A percentile compares a stretch with the other conserved stretches of the same genome.
phyloP scores from a whole-genome alignment of 1,140 invertebrate species.

The Drosophila grimshawi region DNA sequence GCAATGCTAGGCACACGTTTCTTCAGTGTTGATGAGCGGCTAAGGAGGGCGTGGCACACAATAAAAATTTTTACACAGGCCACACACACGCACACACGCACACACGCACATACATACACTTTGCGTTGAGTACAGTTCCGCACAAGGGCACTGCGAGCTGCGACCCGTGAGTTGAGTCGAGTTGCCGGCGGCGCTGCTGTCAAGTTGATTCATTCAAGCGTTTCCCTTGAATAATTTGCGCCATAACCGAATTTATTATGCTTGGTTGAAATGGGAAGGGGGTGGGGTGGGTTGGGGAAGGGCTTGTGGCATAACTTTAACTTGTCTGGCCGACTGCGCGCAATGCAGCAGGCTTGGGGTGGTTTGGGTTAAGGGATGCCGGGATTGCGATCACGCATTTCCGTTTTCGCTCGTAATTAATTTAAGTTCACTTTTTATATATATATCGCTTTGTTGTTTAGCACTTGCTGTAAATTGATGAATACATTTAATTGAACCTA shows the following conservation, averaged over 20 bases:
- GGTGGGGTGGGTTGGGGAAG: not conserved
- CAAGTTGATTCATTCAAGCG: slow-evolving; percentile 72
- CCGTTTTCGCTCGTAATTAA: slow-evolving; percentile 71
- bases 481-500: slow-evolving; percentile 82
- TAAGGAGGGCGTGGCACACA: slow-evolving; percentile 27
- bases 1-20: slow-evolving; percentile 40
- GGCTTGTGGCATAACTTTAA: slow-evolving; percentile 27
- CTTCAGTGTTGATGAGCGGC: slow-evolving; percentile 35
- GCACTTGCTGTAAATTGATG: slow-evolving; percentile 77
- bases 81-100: not conserved
- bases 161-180: not conserved
- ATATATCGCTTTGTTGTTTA: slow-evolving; percentile 58
- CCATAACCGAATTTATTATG: slow-evolving; percentile 76
- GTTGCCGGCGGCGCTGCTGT: slow-evolving; percentile 32
- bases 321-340: slow-evolving; percentile 8
- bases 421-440: slow-evolving; percentile 63
- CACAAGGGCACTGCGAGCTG: slow-evolving; percentile 54
- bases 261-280: not conserved
- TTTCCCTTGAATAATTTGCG: slow-evolving; percentile 73
- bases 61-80: slow-evolving; percentile 19
- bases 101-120: not conserved
- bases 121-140: slow-evolving; percentile 51
- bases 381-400: slow-evolving; percentile 62
- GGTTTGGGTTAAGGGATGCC: not conserved
- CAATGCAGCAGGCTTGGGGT: slow-evolving; percentile 9